Base-by-base conservation (phyloP, 2,797 vertebrate species). In the Parauchenoglanis ngamensis region DNA sequence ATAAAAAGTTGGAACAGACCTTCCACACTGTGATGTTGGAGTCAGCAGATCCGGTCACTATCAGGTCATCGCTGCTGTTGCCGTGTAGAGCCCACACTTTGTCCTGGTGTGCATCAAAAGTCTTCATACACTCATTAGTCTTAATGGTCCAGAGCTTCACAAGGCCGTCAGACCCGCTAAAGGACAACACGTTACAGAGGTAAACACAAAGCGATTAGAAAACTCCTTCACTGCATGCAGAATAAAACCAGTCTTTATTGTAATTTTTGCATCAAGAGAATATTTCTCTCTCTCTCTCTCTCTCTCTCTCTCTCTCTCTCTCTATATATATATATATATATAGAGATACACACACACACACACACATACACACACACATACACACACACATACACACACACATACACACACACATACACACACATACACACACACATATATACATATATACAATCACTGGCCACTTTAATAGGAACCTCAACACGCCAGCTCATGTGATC, bases 131-230 rank as follows among this genome's bases (percentile, higher is more conserved):
- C 91, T 99, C 98, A 0, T 98, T 99, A 65, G 94, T 97, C 92
- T 99, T 99, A 89, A 99, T 98, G 76, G 98, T 99, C 98, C 98
- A 99, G 49, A 99, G 96, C 88, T 99, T 99, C 46, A 99, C 87
- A 12, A 99, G 96, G 21, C 98, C 98, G 0, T 99, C 98, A 0
- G 98, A 98, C 49, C 97, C 98, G 0, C 98, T 99, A 91, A 19
- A 70, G 86, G 82, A 46, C n/a, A 79, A 59, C 3, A 70, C 57
- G 46, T 0, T 7, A 77, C 7, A 28, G 31, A n/a, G 23, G 49
- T 1, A 19, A 61, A 49, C 17, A 15, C 7, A 0, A 49, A 78
- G 17, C 31, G 2, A 52, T 73, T 57, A 57, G 10, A 54, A n/a
- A 76, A 5, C 68, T 49, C 2, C 28, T 40, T 35, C 15, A 35